These are phyloP conservation scores for Drosophila antonietae DNA, from an alignment of 2,888 invertebrate species.

Conservation along the genomic window DNA sequence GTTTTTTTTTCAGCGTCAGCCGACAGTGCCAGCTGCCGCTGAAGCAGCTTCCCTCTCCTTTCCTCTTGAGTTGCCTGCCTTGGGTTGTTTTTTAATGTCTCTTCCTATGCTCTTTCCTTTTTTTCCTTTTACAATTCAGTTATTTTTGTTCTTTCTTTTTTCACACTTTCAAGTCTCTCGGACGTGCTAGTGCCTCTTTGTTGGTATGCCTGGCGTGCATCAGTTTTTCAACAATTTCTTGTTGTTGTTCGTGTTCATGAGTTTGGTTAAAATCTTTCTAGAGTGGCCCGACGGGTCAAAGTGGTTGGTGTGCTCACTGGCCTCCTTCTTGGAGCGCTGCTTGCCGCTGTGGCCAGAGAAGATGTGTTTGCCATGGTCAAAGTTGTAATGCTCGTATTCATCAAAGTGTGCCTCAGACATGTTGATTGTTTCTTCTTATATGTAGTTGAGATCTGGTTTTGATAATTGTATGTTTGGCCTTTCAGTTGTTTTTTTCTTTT, in stretches of 20 bases:
- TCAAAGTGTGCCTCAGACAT: slow-evolving; percentile 95
- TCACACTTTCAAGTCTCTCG: slow-evolving; percentile 29
- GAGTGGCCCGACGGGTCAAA: slow-evolving; percentile 96
- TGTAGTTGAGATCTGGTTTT: slow-evolving; percentile 37
- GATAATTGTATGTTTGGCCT: slow-evolving; percentile 20
- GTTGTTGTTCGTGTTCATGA: slow-evolving; percentile 87
- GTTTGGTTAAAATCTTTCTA: slow-evolving; percentile 48
- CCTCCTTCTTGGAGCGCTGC: slow-evolving; percentile 95
- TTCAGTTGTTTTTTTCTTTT: slow-evolving; percentile 27
- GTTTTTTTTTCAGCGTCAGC: slow-evolving; percentile 35
- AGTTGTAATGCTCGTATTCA: slow-evolving; percentile 97
- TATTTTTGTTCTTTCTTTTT: slow-evolving; percentile 12
- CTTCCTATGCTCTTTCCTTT: slow-evolving; percentile 25
- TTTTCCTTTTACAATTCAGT: slow-evolving; percentile 19
- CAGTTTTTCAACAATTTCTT: slow-evolving; percentile 86
- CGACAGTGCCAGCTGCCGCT: slow-evolving; percentile 56
- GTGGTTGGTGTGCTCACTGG: slow-evolving; percentile 94
- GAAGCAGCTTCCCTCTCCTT: slow-evolving; percentile 25
- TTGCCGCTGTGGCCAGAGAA: slow-evolving; percentile 95
- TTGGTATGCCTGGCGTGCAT: slow-evolving; percentile 29
- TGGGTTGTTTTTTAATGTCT: slow-evolving; percentile 37
- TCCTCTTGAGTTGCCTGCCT: not conserved
- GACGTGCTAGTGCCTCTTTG: slow-evolving; percentile 14
- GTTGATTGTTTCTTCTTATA: slow-evolving; percentile 55
- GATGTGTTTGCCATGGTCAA: slow-evolving; percentile 95